Evolutionary conservation across 2,797 vertebrate genomes (phyloP).

Genomic region (Graptemys geographica): DNA sequence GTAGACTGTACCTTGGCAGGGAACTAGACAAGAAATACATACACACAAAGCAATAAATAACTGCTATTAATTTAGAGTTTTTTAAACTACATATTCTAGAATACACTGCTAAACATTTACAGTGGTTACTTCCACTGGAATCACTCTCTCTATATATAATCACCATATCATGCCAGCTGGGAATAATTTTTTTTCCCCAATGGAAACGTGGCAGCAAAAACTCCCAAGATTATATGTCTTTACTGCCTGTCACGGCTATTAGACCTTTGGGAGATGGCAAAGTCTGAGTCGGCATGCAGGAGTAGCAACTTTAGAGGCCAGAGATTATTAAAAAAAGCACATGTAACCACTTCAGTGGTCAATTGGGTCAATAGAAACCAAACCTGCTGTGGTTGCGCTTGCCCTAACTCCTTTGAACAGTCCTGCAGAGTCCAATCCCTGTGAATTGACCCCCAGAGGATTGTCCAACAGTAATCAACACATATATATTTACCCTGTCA

Average conservation of each 20-base stretch:
- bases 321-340: neutral
- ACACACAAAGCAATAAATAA: neutral
- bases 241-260: neutral
- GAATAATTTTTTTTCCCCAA: neutral
- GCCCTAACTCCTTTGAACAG: neutral
- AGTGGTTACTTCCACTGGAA: slow-evolving; percentile 9
- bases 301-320: neutral
- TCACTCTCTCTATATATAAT: neutral
- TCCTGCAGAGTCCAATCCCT: neutral
- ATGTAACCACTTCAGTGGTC: neutral
- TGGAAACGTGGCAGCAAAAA: neutral
- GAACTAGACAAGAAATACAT: no score
- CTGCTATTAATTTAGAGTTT: neutral
- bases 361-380: neutral
- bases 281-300: neutral
- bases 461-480: neutral
- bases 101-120: neutral
- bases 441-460: neutral
- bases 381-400: neutral
- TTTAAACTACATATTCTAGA: neutral
- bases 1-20: no score
- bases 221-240: neutral
- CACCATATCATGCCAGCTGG: neutral
- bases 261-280: neutral
- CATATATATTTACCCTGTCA: neutral